Evolutionary conservation across 2,797 vertebrate species (phyloP).

Genomic region (Brachymystax lenok): DNA sequence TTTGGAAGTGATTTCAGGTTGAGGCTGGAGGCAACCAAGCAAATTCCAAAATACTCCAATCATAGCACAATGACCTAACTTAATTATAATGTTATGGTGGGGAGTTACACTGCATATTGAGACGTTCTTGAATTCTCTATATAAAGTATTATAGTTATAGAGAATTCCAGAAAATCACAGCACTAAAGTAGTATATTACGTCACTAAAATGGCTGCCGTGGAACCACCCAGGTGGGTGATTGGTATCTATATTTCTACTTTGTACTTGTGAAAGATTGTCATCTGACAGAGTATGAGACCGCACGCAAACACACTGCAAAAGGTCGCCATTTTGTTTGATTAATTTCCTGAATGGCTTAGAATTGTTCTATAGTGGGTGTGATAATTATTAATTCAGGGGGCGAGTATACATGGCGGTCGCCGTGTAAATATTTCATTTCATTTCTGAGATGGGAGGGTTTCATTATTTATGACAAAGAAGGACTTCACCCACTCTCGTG

Average conservation of each 20-base stretch:
- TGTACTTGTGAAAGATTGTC: slow-evolving; percentile 23
- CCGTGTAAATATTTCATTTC: slow-evolving; percentile 66
- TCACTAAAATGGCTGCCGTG: not conserved
- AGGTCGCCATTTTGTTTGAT: slow-evolving; percentile 29
- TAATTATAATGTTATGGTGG: not conserved
- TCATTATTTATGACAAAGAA: slow-evolving; percentile 67
- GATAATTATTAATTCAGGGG: slow-evolving; percentile 45
- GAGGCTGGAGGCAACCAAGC: slow-evolving; percentile 1
- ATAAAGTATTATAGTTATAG: not conserved
- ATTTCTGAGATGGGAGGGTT: slow-evolving; percentile 55
- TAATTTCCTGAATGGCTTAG: slow-evolving; percentile 18
- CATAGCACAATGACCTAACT: not conserved
- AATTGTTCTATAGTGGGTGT: slow-evolving; percentile 32
- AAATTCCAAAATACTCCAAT: not conserved
- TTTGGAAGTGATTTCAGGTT: slow-evolving; percentile 51
- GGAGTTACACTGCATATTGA: not conserved
- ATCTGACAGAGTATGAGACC: slow-evolving; percentile 31
- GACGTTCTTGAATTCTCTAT: not conserved
- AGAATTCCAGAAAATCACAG: not conserved
- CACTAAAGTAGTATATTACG: not conserved
- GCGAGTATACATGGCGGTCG: slow-evolving; percentile 48
- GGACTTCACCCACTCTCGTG: slow-evolving; percentile 32
- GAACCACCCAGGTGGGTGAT: not conserved
- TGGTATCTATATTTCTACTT: not conserved
- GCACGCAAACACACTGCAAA: slow-evolving; percentile 33